Conservation (phyloP, 2,888 invertebrate species). For the Leptura quadrifasciata region DNA sequence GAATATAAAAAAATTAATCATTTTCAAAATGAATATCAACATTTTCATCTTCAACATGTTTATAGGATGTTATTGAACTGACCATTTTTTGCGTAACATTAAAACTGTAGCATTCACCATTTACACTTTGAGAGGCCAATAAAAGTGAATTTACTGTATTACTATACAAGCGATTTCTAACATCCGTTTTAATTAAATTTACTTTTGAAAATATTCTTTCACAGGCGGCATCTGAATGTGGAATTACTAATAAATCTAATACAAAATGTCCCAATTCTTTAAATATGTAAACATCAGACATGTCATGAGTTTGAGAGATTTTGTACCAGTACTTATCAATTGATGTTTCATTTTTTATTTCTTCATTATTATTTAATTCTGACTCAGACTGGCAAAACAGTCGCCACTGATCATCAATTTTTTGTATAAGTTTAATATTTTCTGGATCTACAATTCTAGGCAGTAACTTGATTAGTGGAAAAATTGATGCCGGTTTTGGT, state of each 20-base stretch:
- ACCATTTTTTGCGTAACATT: slow-evolving; percentile 34
- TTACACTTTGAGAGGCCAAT: slow-evolving; percentile 34
- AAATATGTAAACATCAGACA: not conserved
- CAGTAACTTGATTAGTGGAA: not conserved
- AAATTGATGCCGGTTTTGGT: slow-evolving; percentile 25
- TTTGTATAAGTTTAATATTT: too few relatives aligned
- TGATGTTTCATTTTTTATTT: not conserved
- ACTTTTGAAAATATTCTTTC: not conserved
- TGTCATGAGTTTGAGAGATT: too few relatives aligned
- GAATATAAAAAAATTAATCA: slow-evolving; percentile 13
- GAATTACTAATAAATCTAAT: not conserved
- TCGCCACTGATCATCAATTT: too few relatives aligned
- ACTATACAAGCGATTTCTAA: slow-evolving; percentile 15
- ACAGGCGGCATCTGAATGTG: not conserved
- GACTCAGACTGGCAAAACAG: too few relatives aligned
- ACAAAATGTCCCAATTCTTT: not conserved
- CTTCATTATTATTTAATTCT: too few relatives aligned
- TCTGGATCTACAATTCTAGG: slow-evolving; percentile 30
- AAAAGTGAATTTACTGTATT: slow-evolving; percentile 36
- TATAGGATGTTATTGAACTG: slow-evolving; percentile 31
- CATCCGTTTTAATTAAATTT: not conserved
- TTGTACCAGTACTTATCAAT: too few relatives aligned
- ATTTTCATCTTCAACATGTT: slow-evolving; percentile 36
- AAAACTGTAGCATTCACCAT: slow-evolving; percentile 36
- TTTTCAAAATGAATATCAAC: slow-evolving; percentile 37